Evolutionary conservation across 2,113 vertebrate genomes (phyloP).

Genomic region (Dermatemys mawii): DNA sequence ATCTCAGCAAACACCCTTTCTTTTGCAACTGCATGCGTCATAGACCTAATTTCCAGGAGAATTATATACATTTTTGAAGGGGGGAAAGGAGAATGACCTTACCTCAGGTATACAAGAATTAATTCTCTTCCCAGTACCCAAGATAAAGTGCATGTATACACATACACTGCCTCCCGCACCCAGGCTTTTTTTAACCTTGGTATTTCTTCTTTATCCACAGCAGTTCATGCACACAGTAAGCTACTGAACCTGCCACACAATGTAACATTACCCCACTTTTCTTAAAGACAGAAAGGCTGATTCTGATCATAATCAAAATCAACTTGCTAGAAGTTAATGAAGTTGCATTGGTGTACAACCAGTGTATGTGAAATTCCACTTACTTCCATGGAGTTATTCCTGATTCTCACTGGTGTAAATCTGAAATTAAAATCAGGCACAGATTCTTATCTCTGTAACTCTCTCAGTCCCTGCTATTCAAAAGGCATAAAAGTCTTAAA

Average conservation of each 20-base stretch:
- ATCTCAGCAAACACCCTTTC: background rate
- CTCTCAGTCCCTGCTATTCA: background rate
- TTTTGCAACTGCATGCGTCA: background rate
- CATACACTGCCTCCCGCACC: accelerated
- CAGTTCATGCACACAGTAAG: background rate
- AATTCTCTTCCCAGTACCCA: background rate
- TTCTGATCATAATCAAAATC: accelerated
- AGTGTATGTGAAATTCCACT: background rate
- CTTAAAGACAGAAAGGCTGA: background rate
- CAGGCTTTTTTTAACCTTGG: accelerated
- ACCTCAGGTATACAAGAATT: background rate
- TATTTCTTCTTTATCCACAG: background rate
- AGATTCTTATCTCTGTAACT: background rate
- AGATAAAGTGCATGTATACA: accelerated
- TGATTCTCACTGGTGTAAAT: background rate
- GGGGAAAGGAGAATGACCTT: background rate
- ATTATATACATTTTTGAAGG: background rate
- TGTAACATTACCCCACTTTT: background rate
- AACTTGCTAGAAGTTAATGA: background rate
- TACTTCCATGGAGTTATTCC: background rate
- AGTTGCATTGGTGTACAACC: background rate
- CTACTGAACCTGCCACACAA: background rate
- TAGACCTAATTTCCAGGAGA: background rate
- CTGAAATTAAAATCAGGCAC: background rate
- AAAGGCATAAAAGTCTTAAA: background rate